Percentiles rank a stretch among this genome's conserved stretches.
Evolutionary conservation across 2,888 invertebrate genomes (phyloP).

Genomic region (Thumatha senex): DNA sequence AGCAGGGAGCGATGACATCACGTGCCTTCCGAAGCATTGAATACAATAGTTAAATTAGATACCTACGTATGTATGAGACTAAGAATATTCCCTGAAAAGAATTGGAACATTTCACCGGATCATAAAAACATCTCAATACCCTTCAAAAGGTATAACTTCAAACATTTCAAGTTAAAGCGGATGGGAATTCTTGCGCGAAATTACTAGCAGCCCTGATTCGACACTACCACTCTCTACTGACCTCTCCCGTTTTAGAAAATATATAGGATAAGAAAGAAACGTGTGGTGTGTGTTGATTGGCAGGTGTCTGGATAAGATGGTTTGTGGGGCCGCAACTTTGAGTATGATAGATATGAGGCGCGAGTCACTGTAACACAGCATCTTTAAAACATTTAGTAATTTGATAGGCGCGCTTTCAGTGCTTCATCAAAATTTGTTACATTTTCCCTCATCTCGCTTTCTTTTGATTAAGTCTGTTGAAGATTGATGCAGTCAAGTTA

Average conservation of each 20-base stretch:
- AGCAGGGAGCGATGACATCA: too few species aligned
- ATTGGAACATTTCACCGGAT: conserved; percentile 17
- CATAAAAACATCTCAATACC: conserved; percentile 31
- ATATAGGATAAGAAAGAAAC: neutral
- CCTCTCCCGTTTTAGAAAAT: conserved; percentile 12
- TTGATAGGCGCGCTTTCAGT: conserved; percentile 24
- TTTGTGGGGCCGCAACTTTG: conserved; percentile 28
- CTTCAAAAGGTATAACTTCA: conserved; percentile 38
- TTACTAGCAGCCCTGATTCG: conserved; percentile 49
- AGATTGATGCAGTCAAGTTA: conserved; percentile 2
- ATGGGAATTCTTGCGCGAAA: conserved; percentile 51
- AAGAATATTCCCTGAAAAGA: conserved; percentile 11
- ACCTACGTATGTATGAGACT: neutral
- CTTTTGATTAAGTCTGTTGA: conserved; percentile 9
- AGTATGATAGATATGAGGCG: conserved; percentile 54
- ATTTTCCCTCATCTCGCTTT: conserved; percentile 5
- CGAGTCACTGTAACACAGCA: conserved; percentile 26
- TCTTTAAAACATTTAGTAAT: conserved; percentile 32
- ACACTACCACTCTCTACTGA: conserved; percentile 36
- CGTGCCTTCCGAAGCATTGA: too few species aligned
- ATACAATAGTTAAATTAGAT: neutral
- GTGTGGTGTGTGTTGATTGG: conserved; percentile 20
- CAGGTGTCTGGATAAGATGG: conserved; percentile 33
- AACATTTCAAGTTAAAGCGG: conserved; percentile 41
- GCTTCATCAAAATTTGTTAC: conserved; percentile 16